Evolutionary conservation across 2,888 invertebrate species (phyloP), one percentile per base, ranked within the genome.

Genomic region (Euproctis similis): DNA sequence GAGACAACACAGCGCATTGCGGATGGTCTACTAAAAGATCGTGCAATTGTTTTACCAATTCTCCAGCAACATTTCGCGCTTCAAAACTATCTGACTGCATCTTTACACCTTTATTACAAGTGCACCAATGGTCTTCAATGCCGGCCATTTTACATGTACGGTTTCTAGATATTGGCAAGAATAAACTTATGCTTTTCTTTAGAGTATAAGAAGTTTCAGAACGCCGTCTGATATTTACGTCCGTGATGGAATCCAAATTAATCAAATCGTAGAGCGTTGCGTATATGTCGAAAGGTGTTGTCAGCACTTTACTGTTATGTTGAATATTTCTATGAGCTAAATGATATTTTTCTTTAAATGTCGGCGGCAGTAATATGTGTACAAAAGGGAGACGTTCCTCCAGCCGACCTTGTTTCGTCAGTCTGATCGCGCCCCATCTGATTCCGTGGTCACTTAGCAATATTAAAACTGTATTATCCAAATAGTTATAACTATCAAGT

Each of bases 361-460:
- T 90, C 8, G 84, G 64, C 0, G 97, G 97, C 34, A 95, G 66
- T 2, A 89, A 66, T 1, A 94, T 69, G 47, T 91, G 90, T 16
- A 95, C 81, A 41, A 95, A 89, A 0, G 97, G 97, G 31, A 96
- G 85, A 24, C 96, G 88, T 62, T 95, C 96, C 69, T 97, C 97
- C 59, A 96, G 85, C 59, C 90, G 86, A 1, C 94, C 94, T 71
- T 96, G 94, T 67, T 92, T 93, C 0, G 96, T 96, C 45, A 87
- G 85, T 6, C 95, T 86, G 46, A 95, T 94, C 4, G 86, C 86
- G 2, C 96, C 96, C 90, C 93, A 96, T 36, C 96, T 82, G 34
- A 95, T 89, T 0, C 97, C 97, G 58, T 97, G 97, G 61, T 97
- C 97, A 65, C 96, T 96, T 81, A 96, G 84, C 6, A 94, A 65